Evolutionary conservation across 1,140 invertebrate species (phyloP).

Genomic region (Aphaenogaster floridana): DNA sequence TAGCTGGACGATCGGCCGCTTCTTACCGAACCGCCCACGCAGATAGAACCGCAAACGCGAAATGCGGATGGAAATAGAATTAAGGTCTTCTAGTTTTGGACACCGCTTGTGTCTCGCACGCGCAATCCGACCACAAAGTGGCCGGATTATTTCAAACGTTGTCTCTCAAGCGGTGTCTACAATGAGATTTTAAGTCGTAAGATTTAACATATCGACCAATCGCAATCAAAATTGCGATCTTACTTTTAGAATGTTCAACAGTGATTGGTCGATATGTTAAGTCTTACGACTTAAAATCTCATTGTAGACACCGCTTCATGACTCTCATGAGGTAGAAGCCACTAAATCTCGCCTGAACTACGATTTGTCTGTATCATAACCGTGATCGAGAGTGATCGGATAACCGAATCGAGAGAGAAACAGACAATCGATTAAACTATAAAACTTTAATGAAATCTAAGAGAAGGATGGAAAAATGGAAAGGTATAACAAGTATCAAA

Average conservation of each 20-base stretch:
- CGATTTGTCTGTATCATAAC: not conserved
- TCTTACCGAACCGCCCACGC: constrained; percentile 70
- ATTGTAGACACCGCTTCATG: too few relatives aligned
- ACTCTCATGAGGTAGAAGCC: not conserved
- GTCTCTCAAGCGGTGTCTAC: too few relatives aligned
- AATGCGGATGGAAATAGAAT: constrained; percentile 68
- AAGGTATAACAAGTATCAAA: not conserved
- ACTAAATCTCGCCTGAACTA: constrained; percentile 10
- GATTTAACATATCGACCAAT: too few relatives aligned
- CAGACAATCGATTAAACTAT: not conserved
- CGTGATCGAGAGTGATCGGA: not conserved
- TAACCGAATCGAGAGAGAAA: not conserved
- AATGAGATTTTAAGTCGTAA: too few relatives aligned
- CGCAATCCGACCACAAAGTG: constrained; percentile 37
- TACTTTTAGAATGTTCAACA: too few relatives aligned
- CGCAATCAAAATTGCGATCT: too few relatives aligned
- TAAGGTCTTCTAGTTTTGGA: constrained; percentile 62
- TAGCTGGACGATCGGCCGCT: constrained; percentile 57
- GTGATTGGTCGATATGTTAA: too few relatives aligned
- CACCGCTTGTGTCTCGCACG: constrained; percentile 25
- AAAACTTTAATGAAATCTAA: not conserved
- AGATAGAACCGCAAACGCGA: constrained; percentile 43
- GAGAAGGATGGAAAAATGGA: too few relatives aligned
- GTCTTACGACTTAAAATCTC: too few relatives aligned
- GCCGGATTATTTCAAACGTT: constrained; percentile 48